phyloP scores from a whole-genome alignment of 2,113 vertebrate species.

The Oryzias melastigma region DNA sequence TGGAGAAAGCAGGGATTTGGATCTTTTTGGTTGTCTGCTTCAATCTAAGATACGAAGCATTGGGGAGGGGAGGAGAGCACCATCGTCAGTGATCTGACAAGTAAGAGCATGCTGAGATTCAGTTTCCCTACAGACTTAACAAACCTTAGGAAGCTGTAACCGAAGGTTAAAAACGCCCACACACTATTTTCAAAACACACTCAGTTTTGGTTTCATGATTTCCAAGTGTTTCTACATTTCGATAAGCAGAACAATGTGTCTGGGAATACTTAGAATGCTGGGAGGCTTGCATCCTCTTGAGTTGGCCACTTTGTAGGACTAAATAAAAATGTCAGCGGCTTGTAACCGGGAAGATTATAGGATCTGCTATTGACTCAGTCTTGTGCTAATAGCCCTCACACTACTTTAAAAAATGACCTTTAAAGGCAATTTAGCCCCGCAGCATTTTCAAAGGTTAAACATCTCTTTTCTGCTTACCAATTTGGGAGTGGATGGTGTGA shows the following conservation, averaged over 20 bases:
- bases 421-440: constrained; percentile 7
- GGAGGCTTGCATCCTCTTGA: not conserved
- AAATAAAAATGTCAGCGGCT: constrained; percentile 23
- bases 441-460: constrained; percentile 11
- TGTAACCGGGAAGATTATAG: constrained; percentile 2
- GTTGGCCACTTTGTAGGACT: constrained; percentile 8
- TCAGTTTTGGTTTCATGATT: too few relatives aligned
- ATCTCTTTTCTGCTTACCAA: not conserved
- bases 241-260: too few relatives aligned
- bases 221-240: too few relatives aligned
- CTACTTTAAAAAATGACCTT: constrained; percentile 15
- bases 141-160: not conserved
- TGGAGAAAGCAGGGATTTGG: constrained; percentile 21
- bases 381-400: not conserved
- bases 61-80: constrained; percentile 18
- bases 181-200: too few relatives aligned
- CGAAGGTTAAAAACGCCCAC: too few relatives aligned
- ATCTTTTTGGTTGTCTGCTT: constrained; percentile 32
- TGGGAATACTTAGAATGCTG: too few relatives aligned
- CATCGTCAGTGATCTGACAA: constrained; percentile 22
- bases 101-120: constrained; percentile 21
- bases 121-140: constrained; percentile 15
- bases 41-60: constrained; percentile 31
- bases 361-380: constrained; percentile 2
- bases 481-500: not conserved